phyloP scores from a whole-genome alignment of 2,113 vertebrate species.

The Mormyrus iriodes region DNA sequence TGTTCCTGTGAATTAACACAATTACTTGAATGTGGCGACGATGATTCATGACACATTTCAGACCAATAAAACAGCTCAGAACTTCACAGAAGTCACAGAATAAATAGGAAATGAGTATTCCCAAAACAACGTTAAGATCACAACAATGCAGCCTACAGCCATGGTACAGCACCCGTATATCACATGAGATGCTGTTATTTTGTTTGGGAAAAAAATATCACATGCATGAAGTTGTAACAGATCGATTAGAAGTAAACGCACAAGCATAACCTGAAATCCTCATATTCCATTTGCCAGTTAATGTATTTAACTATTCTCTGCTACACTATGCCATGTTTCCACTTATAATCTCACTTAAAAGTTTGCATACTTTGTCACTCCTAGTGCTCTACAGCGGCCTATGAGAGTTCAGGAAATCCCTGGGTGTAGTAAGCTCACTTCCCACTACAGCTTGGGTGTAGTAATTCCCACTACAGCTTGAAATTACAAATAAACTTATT shows the following conservation, averaged over 20 bases:
- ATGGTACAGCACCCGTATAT: neutral
- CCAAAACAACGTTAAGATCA: neutral
- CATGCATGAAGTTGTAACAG: neutral
- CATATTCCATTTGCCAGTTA: neutral
- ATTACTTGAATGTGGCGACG: conserved; percentile 23
- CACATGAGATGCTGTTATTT: neutral
- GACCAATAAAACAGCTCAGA: neutral
- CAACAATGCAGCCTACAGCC: neutral
- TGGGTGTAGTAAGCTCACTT: neutral
- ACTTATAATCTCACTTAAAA: conserved; percentile 7
- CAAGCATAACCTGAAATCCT: neutral
- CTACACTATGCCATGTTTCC: neutral
- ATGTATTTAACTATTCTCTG: neutral
- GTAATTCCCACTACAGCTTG: conserved; percentile 21
- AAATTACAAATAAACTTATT: conserved; percentile 58
- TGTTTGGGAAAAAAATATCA: neutral
- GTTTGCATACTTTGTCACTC: conserved; percentile 13
- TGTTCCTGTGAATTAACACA: conserved; percentile 36
- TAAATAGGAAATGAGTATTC: neutral
- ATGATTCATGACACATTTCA: conserved; percentile 43
- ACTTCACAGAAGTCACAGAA: neutral
- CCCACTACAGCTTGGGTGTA: conserved; percentile 22
- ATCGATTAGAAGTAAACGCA: neutral
- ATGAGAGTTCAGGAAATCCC: neutral
- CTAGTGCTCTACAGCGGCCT: conserved; percentile 10